These are phyloP conservation scores for Helleia helle DNA, from an alignment of 2,888 invertebrate genomes.

Conservation along the genomic window DNA sequence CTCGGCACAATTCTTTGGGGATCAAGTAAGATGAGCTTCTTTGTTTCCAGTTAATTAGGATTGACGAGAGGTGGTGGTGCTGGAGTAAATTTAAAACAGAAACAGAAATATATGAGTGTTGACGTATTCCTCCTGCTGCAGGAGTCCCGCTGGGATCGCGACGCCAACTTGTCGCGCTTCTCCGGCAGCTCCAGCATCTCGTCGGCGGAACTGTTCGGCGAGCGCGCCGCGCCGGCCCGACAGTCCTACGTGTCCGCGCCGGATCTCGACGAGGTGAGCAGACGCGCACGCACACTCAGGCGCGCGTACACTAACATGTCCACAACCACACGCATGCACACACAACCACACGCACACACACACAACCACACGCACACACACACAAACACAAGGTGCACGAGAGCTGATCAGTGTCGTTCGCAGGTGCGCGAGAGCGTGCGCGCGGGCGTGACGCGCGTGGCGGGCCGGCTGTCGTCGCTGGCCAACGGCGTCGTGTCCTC, in stretches of 20 bases:
- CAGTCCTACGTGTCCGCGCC: conserved; percentile 70
- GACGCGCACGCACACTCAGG: conserved; percentile 96
- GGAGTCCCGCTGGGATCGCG: conserved; percentile 62
- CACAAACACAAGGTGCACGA: no score
- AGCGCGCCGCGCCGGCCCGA: conserved; percentile 27
- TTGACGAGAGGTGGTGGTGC: no score
- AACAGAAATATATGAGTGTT: no score
- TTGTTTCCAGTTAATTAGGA: neutral
- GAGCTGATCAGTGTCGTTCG: no score
- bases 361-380: no score
- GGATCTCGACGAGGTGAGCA: conserved; percentile 93
- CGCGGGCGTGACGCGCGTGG: conserved; percentile 94
- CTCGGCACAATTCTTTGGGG: conserved; percentile 96
- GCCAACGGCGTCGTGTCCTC: conserved; percentile 96
- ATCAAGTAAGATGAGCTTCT: conserved; percentile 47
- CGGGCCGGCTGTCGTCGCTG: conserved; percentile 94
- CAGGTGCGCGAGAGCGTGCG: conserved; percentile 97
- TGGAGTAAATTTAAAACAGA: no score
- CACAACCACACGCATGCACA: no score
- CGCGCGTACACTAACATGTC: no score
- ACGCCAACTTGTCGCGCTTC: conserved; percentile 81
- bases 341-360: no score
- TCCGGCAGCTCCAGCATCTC: conserved; percentile 97
- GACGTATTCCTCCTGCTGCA: no score
- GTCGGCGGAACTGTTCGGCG: conserved; percentile 95